Evolutionary conservation across 2,113 vertebrate genomes (phyloP).

Genomic region (Platichthys flesus): DNA sequence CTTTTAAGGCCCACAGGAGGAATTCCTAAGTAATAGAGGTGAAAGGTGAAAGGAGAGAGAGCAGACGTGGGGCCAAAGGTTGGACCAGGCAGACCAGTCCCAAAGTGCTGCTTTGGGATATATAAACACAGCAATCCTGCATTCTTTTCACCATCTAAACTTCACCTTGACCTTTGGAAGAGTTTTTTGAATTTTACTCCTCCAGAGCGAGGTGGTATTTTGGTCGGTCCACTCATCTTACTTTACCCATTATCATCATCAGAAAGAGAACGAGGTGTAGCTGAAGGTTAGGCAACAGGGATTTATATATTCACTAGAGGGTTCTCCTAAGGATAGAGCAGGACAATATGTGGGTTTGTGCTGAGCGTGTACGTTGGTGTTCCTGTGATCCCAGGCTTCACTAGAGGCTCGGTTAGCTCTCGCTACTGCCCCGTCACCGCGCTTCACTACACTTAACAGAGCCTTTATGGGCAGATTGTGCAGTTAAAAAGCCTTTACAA

Average conservation of each 20-base stretch:
- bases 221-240: slow-evolving; percentile 7
- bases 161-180: neutral
- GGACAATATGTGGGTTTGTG: neutral
- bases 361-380: slow-evolving; percentile 46
- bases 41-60: slow-evolving; percentile 80
- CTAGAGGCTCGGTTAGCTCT: slow-evolving; percentile 38
- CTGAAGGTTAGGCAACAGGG: neutral
- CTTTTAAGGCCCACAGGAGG: slow-evolving; percentile 81
- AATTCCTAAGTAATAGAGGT: slow-evolving; percentile 91
- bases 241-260: neutral
- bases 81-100: slow-evolving; percentile 52
- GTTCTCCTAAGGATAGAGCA: slow-evolving; percentile 1
- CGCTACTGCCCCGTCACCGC: slow-evolving; percentile 59
- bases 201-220: neutral
- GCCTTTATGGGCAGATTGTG: slow-evolving; percentile 72
- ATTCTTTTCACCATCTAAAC: slow-evolving; percentile 1
- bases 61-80: slow-evolving; percentile 73
- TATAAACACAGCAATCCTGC: neutral
- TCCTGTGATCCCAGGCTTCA: slow-evolving; percentile 47
- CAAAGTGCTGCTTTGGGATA: slow-evolving; percentile 47
- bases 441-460: slow-evolving; percentile 82
- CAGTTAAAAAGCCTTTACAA: slow-evolving; percentile 82
- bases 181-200: neutral
- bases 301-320: neutral
- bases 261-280: neutral